phyloP scores from a whole-genome alignment of 1,140 invertebrate species.

The Euura saliciscinereae region DNA sequence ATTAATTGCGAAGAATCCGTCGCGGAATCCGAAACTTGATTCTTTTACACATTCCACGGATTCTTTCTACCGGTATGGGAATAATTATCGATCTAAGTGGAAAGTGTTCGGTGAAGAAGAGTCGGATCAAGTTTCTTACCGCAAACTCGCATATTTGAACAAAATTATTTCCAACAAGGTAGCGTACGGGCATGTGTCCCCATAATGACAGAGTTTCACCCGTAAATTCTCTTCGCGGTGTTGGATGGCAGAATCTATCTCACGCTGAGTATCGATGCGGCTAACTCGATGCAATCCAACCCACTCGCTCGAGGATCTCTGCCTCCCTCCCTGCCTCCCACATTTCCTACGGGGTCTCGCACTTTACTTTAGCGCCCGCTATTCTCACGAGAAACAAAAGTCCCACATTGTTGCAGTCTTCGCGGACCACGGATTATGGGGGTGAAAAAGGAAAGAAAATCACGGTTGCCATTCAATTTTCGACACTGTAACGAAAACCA shows the following conservation, averaged over 20 bases:
- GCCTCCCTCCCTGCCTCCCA: not conserved
- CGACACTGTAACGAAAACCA: not conserved
- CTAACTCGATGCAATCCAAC: constrained; percentile 54
- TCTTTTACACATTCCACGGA: no score
- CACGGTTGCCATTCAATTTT: not conserved
- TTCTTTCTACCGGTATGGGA: no score
- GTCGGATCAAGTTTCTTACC: not conserved
- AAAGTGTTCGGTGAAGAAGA: not conserved
- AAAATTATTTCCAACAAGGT: no score
- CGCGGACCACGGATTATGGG: not conserved
- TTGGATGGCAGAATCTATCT: constrained; percentile 48
- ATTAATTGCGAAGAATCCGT: no score
- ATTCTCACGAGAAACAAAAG: not conserved
- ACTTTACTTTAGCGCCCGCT: not conserved
- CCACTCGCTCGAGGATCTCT: constrained; percentile 34
- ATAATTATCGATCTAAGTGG: no score
- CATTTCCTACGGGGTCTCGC: not conserved
- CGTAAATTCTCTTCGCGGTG: constrained; percentile 29
- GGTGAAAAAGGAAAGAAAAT: not conserved
- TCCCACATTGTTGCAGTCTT: not conserved
- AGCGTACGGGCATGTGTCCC: no score
- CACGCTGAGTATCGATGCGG: constrained; percentile 51
- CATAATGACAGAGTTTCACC: not conserved
- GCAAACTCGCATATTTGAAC: not conserved
- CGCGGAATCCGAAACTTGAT: no score